Conservation (phyloP, 2,113 vertebrate genomes). For the Cnemophilus loriae region DNA sequence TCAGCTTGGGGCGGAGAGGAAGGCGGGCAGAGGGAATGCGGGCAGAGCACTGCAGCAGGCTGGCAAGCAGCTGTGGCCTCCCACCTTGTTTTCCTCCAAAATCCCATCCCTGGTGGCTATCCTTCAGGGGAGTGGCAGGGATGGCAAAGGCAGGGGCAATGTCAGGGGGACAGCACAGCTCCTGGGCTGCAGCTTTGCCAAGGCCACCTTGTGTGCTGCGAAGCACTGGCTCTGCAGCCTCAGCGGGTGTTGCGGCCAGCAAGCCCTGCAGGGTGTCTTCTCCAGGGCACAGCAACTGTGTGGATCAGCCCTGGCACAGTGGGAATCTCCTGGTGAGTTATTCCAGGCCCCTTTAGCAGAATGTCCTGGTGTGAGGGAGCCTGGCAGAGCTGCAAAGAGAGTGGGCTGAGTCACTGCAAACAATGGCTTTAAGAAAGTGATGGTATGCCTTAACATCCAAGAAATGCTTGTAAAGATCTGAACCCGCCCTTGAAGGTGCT, state of each 20-base stretch:
- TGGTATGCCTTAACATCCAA: not conserved
- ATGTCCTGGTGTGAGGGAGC: not conserved
- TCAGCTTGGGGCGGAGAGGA: not conserved
- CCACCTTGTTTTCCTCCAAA: not conserved
- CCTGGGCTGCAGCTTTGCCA: not conserved
- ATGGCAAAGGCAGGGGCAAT: not conserved
- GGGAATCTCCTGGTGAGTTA: not conserved
- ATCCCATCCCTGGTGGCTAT: not conserved
- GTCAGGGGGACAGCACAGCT: not conserved
- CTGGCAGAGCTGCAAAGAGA: not conserved
- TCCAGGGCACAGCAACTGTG: not conserved
- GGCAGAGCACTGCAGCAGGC: not conserved
- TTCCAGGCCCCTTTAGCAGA: not conserved
- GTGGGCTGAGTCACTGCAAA: not conserved
- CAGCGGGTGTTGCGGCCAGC: not conserved
- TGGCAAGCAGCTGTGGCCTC: not conserved
- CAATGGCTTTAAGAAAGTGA: not conserved
- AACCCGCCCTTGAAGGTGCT: not conserved
- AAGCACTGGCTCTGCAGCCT: not conserved
- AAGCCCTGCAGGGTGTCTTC: not conserved
- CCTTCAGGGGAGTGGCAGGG: not conserved
- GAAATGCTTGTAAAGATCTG: not conserved
- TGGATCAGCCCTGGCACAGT: not conserved
- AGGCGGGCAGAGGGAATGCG: not conserved
- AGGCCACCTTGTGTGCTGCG: accelerated